phyloP scores from a whole-genome alignment of 2,888 invertebrate genomes.

The Diarsia brunnea region DNA sequence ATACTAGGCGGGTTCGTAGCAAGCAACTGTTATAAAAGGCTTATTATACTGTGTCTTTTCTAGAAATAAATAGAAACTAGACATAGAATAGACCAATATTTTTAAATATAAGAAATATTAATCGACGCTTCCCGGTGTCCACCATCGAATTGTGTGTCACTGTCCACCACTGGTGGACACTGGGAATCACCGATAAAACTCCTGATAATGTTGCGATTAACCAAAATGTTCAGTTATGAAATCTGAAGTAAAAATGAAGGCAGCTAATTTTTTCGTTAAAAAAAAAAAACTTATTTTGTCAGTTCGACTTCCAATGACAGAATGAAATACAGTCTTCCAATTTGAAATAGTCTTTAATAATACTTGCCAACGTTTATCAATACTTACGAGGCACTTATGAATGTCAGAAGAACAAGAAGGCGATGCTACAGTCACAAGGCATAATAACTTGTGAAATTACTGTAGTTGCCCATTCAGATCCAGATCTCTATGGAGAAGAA shows the following conservation, averaged over 20 bases:
- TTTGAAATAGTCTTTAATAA: neutral
- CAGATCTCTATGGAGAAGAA: too few relatives aligned
- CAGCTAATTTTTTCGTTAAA: slow-evolving; percentile 30
- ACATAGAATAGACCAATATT: neutral
- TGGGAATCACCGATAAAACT: too few relatives aligned
- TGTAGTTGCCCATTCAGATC: too few relatives aligned
- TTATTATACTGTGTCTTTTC: slow-evolving; percentile 70
- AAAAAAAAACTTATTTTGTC: neutral
- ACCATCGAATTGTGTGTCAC: too few relatives aligned
- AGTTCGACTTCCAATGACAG: slow-evolving; percentile 17
- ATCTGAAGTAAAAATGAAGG: slow-evolving; percentile 6
- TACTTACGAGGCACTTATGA: too few relatives aligned
- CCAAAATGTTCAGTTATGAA: neutral
- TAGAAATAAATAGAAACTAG: neutral
- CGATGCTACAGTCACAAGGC: too few relatives aligned
- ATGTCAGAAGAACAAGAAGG: too few relatives aligned
- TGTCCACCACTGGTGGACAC: too few relatives aligned
- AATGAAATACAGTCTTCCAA: slow-evolving; percentile 38
- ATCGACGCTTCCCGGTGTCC: too few relatives aligned
- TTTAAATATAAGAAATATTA: neutral
- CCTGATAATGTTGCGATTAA: neutral
- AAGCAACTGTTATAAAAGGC: slow-evolving; percentile 72
- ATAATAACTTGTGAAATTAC: too few relatives aligned
- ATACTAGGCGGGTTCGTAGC: slow-evolving; percentile 68
- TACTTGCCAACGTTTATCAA: neutral